phyloP scores from a whole-genome alignment of 2,113 vertebrate genomes.

The Amphilophus citrinellus region DNA sequence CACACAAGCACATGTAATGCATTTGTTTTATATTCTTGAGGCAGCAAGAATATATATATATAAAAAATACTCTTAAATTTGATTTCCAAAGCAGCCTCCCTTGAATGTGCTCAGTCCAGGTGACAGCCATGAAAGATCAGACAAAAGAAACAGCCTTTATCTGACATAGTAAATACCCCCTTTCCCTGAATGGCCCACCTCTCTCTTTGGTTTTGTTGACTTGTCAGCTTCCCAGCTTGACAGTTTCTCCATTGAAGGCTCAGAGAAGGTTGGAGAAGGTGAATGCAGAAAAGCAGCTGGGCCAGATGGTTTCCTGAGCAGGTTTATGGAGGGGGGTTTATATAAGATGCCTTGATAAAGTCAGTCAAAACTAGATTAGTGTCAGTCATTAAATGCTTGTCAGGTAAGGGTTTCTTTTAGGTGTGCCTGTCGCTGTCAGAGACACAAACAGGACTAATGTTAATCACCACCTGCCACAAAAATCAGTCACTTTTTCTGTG shows the following conservation, averaged over 20 bases:
- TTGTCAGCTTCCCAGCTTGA: conserved; percentile 36
- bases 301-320: conserved; percentile 41
- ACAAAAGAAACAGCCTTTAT: conserved; percentile 37
- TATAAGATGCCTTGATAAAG: conserved; percentile 30
- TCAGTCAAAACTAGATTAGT: neutral
- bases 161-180: conserved; percentile 27
- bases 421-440: neutral
- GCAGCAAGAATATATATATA: neutral
- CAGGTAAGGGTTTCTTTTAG: neutral
- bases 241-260: conserved; percentile 27
- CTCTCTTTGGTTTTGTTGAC: conserved; percentile 47
- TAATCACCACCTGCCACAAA: conserved; percentile 6
- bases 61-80: neutral
- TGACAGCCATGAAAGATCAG: conserved; percentile 19
- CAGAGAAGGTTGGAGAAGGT: conserved; percentile 35
- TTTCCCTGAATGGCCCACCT: conserved; percentile 14
- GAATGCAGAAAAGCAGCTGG: conserved; percentile 41
- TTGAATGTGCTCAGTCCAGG: conserved; percentile 15
- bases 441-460: neutral
- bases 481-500: neutral
- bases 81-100: neutral
- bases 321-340: conserved; percentile 1
- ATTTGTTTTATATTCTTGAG: neutral
- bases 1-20: neutral
- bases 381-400: conserved; percentile 4